Base-by-base conservation (phyloP, 2,888 invertebrate species). In the Oegoconia quadripuncta region DNA sequence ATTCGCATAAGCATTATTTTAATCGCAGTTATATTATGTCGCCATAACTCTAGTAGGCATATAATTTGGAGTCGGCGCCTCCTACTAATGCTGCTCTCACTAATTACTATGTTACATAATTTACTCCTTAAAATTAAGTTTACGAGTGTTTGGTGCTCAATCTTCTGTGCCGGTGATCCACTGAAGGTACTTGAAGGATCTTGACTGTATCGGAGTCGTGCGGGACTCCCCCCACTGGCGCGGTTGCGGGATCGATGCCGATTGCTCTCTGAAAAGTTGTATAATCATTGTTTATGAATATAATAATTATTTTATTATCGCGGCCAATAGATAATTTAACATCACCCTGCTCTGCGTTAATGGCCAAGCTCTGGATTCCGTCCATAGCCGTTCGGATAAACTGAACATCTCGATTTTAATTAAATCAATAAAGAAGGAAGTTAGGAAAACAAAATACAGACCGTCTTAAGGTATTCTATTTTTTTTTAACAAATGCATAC, bases 161-260 rank as follows among this genome's bases (percentile, higher is more conserved):
- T 88, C 76, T 44, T 87, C 87, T 28, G 88, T 88, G 38, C 88
- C 88, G n/a, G 88, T 88, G 46, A 88, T 83, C 79, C 88, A 87
- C 59, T 88, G 88, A 13, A 88, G 76, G 46, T 88, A 88, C 54
- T 88, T 88, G 65, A 88, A 88, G 20, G 88, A 88, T 53, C 88
- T 72, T n/a, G 88, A 88, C 52, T 88, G 88, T 35, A 88, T 63
- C 1, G 88, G 88, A 38, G 80, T 80, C 32, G 77, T 77, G 33
- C 78, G 71, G 13, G 78, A 55, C 25, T 81, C 81, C 11, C 66
- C 64, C 52, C 71, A 66, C 32, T 68, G 58, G 28, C 81, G 74
- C 15, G 77, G 59, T 53, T 78, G 78, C 45, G 74, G 77, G 55
- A 75, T 76, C 20, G 64, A 54, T 46, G 52, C 48, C 31, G 77